Evolutionary conservation across 2,797 vertebrate species (phyloP), one percentile per base, ranked within the genome.

Genomic region (Sitta carolinensis): DNA sequence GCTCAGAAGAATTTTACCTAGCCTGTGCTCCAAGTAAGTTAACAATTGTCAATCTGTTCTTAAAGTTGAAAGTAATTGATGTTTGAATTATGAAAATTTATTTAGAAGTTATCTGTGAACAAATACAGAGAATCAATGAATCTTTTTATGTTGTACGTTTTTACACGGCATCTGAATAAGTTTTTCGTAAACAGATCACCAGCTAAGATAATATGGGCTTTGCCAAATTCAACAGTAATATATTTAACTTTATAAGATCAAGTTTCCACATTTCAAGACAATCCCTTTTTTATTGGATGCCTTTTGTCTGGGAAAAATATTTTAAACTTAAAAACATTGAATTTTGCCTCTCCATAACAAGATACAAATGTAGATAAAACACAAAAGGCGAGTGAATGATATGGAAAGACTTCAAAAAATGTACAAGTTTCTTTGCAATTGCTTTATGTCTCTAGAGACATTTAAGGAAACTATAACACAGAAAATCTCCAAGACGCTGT

Each of bases 221-320:
- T 63, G 77, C 90, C 92, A 95, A 95, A 79, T 90, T 90, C 90
- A 95, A 54, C 83, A 91, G 25, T 66, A 79, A 61, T 72, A 11
- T 45, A 45, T 93, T 91, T 86, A 48, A 52, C 52, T 87, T 87
- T 27, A 8, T 66, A 84, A 72, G 51, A 64, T 40, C 7, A 18
- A 68, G 38, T 87, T 94, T 91, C 48, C 67, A 59, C 25, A 63
- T 91, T 81, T 81, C 26, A 74, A 79, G 62, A 52, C 58, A 86
- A 6, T 84, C 30, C 30, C 59, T 72, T 87, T 54, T 80, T 84
- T 75, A 51, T 38, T 86, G 36, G 27, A 69, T 75, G 40, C 48
- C 69, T 94, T 94, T 84, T 93, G 47, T 88, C 36, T 51, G 36
- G 16, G 50, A 84, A 87, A 69, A 89, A 25, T 63, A 67, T 42